These are phyloP conservation scores for Melipona quadrifasciata DNA, from an alignment of 1,140 invertebrate species.

Conservation along the genomic window DNA sequence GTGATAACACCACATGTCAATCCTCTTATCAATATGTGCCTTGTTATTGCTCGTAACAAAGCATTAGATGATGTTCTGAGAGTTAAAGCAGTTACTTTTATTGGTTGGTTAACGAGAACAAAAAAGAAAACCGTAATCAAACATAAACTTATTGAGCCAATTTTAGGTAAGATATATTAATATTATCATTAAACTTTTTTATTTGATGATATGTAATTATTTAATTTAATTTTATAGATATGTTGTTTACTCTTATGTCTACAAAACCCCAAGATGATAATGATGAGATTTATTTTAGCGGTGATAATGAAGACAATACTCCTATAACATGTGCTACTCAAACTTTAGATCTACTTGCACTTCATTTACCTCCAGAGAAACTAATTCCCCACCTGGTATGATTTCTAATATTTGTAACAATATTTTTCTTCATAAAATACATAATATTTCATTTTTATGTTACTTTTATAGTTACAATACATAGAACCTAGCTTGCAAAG, in stretches of 20 bases:
- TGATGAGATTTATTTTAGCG: slow-evolving; percentile 85
- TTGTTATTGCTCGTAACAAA: slow-evolving; percentile 84
- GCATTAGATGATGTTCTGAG: slow-evolving; percentile 84
- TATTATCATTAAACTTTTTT: not conserved
- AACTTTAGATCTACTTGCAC: slow-evolving; percentile 89
- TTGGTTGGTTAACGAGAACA: slow-evolving; percentile 85
- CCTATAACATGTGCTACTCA: slow-evolving; percentile 87
- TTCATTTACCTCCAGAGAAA: slow-evolving; percentile 90
- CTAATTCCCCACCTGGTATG: slow-evolving; percentile 87
- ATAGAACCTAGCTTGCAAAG: slow-evolving; percentile 85
- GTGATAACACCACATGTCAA: slow-evolving; percentile 86
- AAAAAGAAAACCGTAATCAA: slow-evolving; percentile 90
- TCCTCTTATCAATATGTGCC: slow-evolving; percentile 85
- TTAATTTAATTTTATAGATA: slow-evolving; percentile 71
- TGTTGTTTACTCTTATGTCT: slow-evolving; percentile 87
- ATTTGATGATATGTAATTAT: not conserved
- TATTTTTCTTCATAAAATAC: not conserved
- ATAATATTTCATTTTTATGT: slow-evolving; percentile 11
- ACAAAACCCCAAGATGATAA: slow-evolving; percentile 83
- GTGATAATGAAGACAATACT: slow-evolving; percentile 84
- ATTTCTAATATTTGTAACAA: not conserved
- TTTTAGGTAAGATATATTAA: slow-evolving; percentile 80
- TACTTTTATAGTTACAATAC: slow-evolving; percentile 81
- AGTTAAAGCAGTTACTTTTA: slow-evolving; percentile 86
- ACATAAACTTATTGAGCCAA: slow-evolving; percentile 88